A percentile compares a stretch with the other conserved stretches of the same genome.
Evolutionary conservation across 2,888 invertebrate species (phyloP).

Genomic region (Rambutsinella grinnellia): DNA sequence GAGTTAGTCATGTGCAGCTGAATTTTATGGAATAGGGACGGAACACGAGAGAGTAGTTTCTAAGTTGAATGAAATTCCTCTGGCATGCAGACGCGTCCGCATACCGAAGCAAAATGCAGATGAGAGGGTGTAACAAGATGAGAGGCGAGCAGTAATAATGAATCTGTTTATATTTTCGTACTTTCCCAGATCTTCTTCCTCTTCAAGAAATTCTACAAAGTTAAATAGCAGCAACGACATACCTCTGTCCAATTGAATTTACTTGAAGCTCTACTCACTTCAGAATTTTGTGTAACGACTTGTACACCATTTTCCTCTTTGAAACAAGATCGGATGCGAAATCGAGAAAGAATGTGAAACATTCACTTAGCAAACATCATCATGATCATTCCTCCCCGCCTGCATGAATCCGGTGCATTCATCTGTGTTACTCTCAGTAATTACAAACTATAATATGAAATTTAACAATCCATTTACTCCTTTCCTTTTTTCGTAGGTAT

Average conservation of each 20-base stretch:
- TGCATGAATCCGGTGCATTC: neutral
- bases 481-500: constrained; percentile 4
- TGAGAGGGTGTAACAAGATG: neutral
- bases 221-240: neutral
- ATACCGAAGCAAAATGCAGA: neutral
- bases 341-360: neutral
- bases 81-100: constrained; percentile 28
- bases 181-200: neutral
- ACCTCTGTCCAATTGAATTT: neutral
- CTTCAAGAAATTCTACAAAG: neutral
- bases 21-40: constrained; percentile 35
- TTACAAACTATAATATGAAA: neutral
- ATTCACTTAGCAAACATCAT: neutral
- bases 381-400: neutral
- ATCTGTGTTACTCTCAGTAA: neutral
- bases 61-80: neutral
- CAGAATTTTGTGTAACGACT: neutral
- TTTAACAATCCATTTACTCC: neutral
- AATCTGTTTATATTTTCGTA: neutral
- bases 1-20: constrained; percentile 29
- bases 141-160: neutral
- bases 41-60: neutral
- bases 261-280: too few species aligned
- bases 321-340: neutral
- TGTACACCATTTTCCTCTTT: neutral